These are phyloP conservation scores for Ranitomeya imitator DNA, from an alignment of 2,113 vertebrate species.

Conservation along the genomic window DNA sequence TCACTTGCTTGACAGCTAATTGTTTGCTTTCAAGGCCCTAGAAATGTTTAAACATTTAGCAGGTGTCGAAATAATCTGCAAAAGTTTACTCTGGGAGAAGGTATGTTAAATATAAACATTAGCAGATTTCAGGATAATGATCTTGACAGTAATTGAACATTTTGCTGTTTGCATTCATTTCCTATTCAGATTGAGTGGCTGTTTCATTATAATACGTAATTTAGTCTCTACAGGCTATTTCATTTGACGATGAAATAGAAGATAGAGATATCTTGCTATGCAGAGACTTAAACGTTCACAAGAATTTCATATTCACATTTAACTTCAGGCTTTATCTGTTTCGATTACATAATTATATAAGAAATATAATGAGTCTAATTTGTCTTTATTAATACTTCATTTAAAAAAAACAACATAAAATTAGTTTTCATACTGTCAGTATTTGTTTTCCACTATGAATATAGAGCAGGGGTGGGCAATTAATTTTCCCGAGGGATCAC, in stretches of 20 bases:
- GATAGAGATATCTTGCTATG: slow-evolving; percentile 30
- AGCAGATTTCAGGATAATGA: slow-evolving; percentile 4
- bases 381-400: not conserved
- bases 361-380: not conserved
- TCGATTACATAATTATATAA: not conserved
- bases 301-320: not conserved
- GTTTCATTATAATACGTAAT: slow-evolving; percentile 24
- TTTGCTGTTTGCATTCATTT: slow-evolving; percentile 46
- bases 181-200: slow-evolving; percentile 13
- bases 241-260: slow-evolving; percentile 34
- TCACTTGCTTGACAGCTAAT: slow-evolving; percentile 7
- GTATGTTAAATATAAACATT: slow-evolving; percentile 44
- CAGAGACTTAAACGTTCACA: not conserved
- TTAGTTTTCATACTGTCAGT: not conserved
- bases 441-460: not conserved
- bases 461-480: not conserved
- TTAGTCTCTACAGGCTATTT: slow-evolving; percentile 18
- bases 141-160: slow-evolving; percentile 39
- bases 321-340: not conserved
- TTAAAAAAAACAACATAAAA: not conserved
- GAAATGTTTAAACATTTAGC: slow-evolving; percentile 44
- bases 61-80: slow-evolving; percentile 26
- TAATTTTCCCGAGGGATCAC: too few relatives aligned
- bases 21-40: slow-evolving; percentile 3
- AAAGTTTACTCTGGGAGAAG: slow-evolving; percentile 6